Base-by-base conservation (phyloP, 2,113 vertebrate genomes). In the Sylvietta virens region DNA sequence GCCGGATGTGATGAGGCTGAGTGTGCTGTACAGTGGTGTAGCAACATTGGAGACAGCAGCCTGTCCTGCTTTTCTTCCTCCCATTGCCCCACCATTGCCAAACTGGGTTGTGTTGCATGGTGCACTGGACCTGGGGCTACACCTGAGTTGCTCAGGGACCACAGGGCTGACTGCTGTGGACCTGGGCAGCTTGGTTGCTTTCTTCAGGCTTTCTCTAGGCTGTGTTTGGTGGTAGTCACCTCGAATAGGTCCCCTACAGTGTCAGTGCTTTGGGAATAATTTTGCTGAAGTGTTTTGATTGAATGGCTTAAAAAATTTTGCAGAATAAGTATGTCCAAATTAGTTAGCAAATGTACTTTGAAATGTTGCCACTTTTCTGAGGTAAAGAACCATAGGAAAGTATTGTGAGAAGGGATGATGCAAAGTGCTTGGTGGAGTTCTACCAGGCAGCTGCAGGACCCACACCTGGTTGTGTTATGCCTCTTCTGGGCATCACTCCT, bases 1-100 rank as follows among this genome's bases (percentile, higher is more conserved):
- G 67, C 1, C 0, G 3, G 64, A 22, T 12, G 6, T 37, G 39
- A 50, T 0, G 7, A 44, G 42, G 16, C 42, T 70, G 54, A 20
- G 26, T 35, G 37, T 51, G 17, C 30, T 23, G 16, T n/a, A 24
- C 13, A 33, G 21, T 1, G 1, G 5, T 45, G 4, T 13, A 33
- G 44, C 53, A 44, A 1, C 7, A 4, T 7, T 14, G 3, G 40
- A 47, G 48, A 14, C 12, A 15, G 10, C 50, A 60, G 27, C 51
- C 20, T 54, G 47, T 40, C n/a, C 39, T 31, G 37, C 26, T 79
- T 30, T 44, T 28, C 79, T 61, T 64, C 40, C 15, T 84, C 40
- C 15, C 6, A 0, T 73, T 9, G 4, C 24, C n/a, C 42, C 21
- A 28, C 35, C 3, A 1, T 17, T 78, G 39, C n/a, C 28, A 27